These are phyloP conservation scores for Gambusia holbrooki DNA, from an alignment of 2,113 vertebrate genomes.

Conservation along the genomic window DNA sequence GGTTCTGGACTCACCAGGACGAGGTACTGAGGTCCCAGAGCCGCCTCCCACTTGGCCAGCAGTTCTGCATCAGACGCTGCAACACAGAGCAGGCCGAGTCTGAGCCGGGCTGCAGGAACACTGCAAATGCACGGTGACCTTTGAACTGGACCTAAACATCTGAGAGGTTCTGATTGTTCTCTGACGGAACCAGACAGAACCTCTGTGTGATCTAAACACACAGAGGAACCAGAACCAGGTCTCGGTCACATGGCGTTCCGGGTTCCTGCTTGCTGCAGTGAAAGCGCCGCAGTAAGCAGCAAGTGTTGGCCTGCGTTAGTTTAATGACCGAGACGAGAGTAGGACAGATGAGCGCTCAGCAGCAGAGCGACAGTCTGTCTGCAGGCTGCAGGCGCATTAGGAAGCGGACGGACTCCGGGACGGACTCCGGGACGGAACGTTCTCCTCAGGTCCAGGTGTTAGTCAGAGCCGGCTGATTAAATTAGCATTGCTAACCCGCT, in stretches of 20 bases:
- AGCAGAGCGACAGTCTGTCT: neutral
- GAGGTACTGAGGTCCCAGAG: conserved; percentile 89
- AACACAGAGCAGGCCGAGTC: too few relatives aligned
- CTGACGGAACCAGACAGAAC: too few relatives aligned
- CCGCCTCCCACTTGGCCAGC: conserved; percentile 89
- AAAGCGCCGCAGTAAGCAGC: conserved; percentile 3
- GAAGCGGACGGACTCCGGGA: too few relatives aligned
- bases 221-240: too few relatives aligned
- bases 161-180: too few relatives aligned
- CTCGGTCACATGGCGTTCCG: neutral
- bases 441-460: conserved; percentile 12
- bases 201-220: too few relatives aligned
- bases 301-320: neutral
- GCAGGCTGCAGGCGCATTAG: neutral
- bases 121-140: too few relatives aligned
- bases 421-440: neutral
- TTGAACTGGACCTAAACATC: too few relatives aligned
- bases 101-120: too few relatives aligned
- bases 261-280: neutral
- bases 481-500: conserved; percentile 79
- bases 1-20: conserved; percentile 86
- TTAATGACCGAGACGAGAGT: conserved; percentile 4
- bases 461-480: conserved; percentile 70
- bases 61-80: conserved; percentile 80
- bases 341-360: neutral